Base-by-base conservation (phyloP, 1,140 invertebrate species). In the Brachionus plicatilis region DNA sequence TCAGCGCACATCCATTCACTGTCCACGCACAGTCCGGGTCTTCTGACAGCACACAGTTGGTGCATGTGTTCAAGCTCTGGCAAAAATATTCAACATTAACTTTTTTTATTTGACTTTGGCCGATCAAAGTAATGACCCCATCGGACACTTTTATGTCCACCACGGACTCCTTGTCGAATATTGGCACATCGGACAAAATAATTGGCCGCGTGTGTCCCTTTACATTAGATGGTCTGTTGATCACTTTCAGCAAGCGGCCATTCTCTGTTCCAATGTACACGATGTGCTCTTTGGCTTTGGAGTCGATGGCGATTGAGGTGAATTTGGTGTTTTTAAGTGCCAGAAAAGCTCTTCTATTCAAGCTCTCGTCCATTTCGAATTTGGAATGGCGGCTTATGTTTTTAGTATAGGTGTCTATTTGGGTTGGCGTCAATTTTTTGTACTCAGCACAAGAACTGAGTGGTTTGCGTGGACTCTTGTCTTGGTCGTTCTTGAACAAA, bases 321-420 rank as follows among this genome's bases (percentile, higher is more conserved):
- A 82, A 82, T 68, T 82, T 82, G 12, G 20, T 56, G 43, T 82
- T 82, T 43, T 68, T 82, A 6, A 82, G 33, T 45, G 50, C 79
- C 12, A 82, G n/a, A 60, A 82, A 68, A 3, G 79, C 79, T 65
- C 43, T 12, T 82, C 37, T 33, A 12, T 82, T 82, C 8, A 82
- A 17, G 11, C 53, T 65, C 53, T 82, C 41, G 12, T 82, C 79
- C 65, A 82, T 68, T 82, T 82, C 47, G 24, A 12, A 82, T 27
- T 82, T 82, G 12, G 11, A 60, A 29, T 41, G 12, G 37, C 60
- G 33, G 12, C 29, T 65, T 14, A 65, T 47, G 45, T 56, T 65
- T 27, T 60, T 65, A 7, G 20, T 65, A 17, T 65, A 65, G n/a
- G 6, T 66, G 8, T 82, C 20, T 12, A 65, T 60, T 47, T 82